A percentile compares a stretch with the other conserved stretches of the same genome.
phyloP scores from a whole-genome alignment of 2,797 vertebrate species.

The Erethizon dorsatum region DNA sequence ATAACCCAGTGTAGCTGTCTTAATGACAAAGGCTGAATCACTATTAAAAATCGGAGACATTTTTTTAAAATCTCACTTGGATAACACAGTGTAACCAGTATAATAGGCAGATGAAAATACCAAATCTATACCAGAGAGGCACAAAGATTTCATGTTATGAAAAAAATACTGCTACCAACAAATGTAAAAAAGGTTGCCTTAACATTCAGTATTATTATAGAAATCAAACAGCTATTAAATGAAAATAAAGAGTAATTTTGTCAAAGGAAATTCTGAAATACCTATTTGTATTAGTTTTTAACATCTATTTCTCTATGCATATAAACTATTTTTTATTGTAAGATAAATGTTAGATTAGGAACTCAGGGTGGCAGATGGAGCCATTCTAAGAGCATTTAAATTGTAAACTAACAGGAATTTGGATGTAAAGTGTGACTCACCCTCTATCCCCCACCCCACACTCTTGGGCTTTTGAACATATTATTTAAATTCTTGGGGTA shows the following conservation, averaged over 20 bases:
- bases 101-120: constrained; percentile 77
- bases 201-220: not conserved
- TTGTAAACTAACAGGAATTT: not conserved
- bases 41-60: constrained; percentile 71
- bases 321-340: constrained; percentile 59
- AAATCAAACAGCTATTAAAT: constrained; percentile 71
- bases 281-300: constrained; percentile 27
- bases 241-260: constrained; percentile 7
- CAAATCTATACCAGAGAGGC: constrained; percentile 38
- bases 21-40: constrained; percentile 78
- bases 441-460: not conserved
- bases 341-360: constrained; percentile 63
- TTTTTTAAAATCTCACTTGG: constrained; percentile 64
- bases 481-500: not conserved
- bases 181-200: constrained; percentile 27
- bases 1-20: constrained; percentile 71
- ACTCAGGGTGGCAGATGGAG: constrained; percentile 3
- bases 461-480: not conserved
- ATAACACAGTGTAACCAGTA: constrained; percentile 78
- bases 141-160: constrained; percentile 73
- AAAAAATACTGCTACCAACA: constrained; percentile 73
- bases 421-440: not conserved
- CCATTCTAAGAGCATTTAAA: constrained; percentile 19
- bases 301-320: not conserved
- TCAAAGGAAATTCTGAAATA: constrained; percentile 50